These are phyloP conservation scores for Cyprinodon tularosa DNA, from an alignment of 2,113 vertebrate genomes.

Conservation along the genomic window DNA sequence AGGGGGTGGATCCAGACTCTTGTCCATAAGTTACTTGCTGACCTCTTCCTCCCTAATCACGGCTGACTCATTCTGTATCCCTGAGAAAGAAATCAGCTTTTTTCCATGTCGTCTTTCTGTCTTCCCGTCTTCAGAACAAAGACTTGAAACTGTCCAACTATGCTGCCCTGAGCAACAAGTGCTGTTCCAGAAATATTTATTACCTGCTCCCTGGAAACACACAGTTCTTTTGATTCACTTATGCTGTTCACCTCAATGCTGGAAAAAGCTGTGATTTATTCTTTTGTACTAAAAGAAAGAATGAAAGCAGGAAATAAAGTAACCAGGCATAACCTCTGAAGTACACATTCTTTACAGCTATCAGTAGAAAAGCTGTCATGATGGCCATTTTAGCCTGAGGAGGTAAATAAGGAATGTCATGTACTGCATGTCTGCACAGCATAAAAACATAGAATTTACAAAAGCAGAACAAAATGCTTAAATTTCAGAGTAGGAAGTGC, in stretches of 20 bases:
- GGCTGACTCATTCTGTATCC: slow-evolving; percentile 39
- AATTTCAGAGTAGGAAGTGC: slow-evolving; percentile 61
- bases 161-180: slow-evolving; percentile 7
- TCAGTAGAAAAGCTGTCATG: slow-evolving; percentile 46
- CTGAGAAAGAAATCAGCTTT: slow-evolving; percentile 40
- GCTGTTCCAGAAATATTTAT: slow-evolving; percentile 42
- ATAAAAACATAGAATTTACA: slow-evolving; percentile 29
- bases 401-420: background rate
- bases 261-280: slow-evolving; percentile 18
- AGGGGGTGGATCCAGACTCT: slow-evolving; percentile 21
- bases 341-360: slow-evolving; percentile 24
- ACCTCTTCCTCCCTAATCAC: slow-evolving; percentile 58
- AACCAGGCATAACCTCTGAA: slow-evolving; percentile 46
- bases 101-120: slow-evolving; percentile 30
- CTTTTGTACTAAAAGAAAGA: slow-evolving; percentile 9
- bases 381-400: slow-evolving; percentile 29
- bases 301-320: slow-evolving; percentile 28
- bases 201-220: slow-evolving; percentile 22
- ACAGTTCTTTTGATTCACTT: slow-evolving; percentile 28
- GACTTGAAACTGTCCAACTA: slow-evolving; percentile 20
- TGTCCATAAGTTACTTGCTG: slow-evolving; percentile 34
- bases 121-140: slow-evolving; percentile 18
- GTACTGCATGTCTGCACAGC: background rate
- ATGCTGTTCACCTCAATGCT: background rate
- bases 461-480: slow-evolving; percentile 39